Conservation (phyloP, 1,140 invertebrate species). For the Stegodyphus dumicola region DNA sequence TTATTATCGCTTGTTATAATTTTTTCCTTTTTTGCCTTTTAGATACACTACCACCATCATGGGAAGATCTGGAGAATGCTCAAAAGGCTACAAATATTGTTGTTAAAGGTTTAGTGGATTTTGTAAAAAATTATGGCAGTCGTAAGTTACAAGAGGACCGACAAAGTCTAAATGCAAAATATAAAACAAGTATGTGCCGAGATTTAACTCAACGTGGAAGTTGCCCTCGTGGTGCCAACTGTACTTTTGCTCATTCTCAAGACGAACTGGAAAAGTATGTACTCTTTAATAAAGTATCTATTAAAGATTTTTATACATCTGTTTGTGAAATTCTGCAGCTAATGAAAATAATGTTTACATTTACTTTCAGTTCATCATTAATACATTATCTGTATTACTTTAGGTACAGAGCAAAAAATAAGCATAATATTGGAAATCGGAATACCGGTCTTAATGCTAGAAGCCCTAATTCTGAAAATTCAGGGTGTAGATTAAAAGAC, state of each 20-base stretch:
- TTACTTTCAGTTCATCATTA: too few relatives aligned
- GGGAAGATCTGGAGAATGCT: slow-evolving; percentile 74
- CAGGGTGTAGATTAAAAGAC: background rate
- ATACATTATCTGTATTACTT: too few relatives aligned
- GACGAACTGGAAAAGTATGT: slow-evolving; percentile 87
- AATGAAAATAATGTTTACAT: too few relatives aligned
- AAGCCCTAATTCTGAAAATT: background rate
- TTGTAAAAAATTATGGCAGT: slow-evolving; percentile 77
- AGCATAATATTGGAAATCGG: background rate
- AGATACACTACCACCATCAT: slow-evolving; percentile 78
- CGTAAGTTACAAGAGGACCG: slow-evolving; percentile 68
- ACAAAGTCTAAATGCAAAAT: slow-evolving; percentile 79
- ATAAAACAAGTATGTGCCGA: slow-evolving; percentile 92
- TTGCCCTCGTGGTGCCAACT: slow-evolving; percentile 86
- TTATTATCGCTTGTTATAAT: too few relatives aligned
- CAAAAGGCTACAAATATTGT: slow-evolving; percentile 84
- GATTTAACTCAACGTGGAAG: slow-evolving; percentile 81
- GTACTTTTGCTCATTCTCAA: slow-evolving; percentile 92
- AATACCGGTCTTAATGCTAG: background rate
- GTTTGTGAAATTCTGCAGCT: background rate
- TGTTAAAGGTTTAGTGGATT: slow-evolving; percentile 85
- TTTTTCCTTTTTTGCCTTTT: background rate
- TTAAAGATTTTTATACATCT: too few relatives aligned
- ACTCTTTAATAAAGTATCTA: background rate
- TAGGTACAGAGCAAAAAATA: background rate